These are phyloP conservation scores for Drosophila jambulina DNA, from an alignment of 1,140 invertebrate species.

Conservation along the genomic window DNA sequence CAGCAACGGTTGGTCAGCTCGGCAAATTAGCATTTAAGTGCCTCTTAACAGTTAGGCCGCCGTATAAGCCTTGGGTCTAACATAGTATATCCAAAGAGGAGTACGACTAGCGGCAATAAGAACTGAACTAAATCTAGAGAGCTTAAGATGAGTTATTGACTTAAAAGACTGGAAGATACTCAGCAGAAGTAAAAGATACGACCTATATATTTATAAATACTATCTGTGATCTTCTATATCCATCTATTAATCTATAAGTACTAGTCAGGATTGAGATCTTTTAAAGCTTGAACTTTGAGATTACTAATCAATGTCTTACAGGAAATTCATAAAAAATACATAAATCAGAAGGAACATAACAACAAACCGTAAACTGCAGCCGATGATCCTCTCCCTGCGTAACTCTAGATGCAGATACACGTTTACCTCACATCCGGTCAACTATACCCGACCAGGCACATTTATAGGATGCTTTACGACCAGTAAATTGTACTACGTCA, in stretches of 20 bases:
- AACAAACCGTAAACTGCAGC: background rate
- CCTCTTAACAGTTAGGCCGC: slow-evolving; percentile 56
- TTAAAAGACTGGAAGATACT: slow-evolving; percentile 2
- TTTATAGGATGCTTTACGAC: slow-evolving; percentile 22
- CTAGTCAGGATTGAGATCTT: background rate
- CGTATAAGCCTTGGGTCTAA: slow-evolving; percentile 7
- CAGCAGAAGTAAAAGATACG: background rate
- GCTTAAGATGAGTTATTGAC: background rate
- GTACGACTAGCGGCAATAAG: slow-evolving; percentile 51
- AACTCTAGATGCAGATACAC: too few species aligned
- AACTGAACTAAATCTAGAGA: slow-evolving; percentile 18
- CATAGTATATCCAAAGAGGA: slow-evolving; percentile 12
- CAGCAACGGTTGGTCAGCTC: slow-evolving; percentile 43
- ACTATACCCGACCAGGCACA: slow-evolving; percentile 5
- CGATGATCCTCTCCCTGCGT: background rate
- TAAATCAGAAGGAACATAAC: background rate
- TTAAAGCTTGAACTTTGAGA: background rate
- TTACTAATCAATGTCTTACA: background rate
- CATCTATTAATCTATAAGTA: background rate
- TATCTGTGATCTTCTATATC: too few species aligned
- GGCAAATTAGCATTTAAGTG: slow-evolving; percentile 76
- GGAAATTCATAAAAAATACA: background rate
- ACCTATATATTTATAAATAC: background rate
- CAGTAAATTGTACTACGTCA: slow-evolving; percentile 45
- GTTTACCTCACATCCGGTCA: too few species aligned